These are phyloP conservation scores for Drosophila subobscura DNA, from an alignment of 1,140 invertebrate genomes.

Conservation along the genomic window DNA sequence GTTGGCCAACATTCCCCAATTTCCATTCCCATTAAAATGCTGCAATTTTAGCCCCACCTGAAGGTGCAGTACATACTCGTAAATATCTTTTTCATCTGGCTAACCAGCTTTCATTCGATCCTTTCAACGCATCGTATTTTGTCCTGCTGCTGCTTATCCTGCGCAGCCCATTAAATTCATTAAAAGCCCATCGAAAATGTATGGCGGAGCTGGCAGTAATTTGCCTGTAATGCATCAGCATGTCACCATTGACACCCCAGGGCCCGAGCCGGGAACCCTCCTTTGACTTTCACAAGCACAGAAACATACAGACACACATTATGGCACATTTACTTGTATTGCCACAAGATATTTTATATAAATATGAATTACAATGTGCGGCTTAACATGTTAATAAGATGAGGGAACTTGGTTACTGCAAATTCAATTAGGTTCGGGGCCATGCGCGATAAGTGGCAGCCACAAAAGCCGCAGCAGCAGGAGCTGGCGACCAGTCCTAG, in stretches of 20 bases:
- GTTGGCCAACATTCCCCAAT: neutral
- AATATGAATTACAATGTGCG: conserved; percentile 70
- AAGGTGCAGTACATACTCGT: neutral
- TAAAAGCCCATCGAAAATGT: conserved; percentile 74
- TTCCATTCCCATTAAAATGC: conserved; percentile 14
- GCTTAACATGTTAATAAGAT: conserved; percentile 78
- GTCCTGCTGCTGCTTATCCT: neutral
- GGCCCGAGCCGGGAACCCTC: conserved; percentile 14
- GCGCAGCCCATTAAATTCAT: conserved; percentile 69
- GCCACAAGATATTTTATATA: neutral
- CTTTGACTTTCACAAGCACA: conserved; percentile 30
- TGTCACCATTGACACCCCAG: conserved; percentile 59
- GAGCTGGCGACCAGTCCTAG: neutral
- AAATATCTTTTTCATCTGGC: conserved; percentile 29
- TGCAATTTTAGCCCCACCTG: too few relatives aligned
- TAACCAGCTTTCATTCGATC: conserved; percentile 39
- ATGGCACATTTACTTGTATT: too few relatives aligned
- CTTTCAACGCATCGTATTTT: conserved; percentile 38
- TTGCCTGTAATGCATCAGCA: conserved; percentile 76
- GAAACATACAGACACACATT: conserved; percentile 13
- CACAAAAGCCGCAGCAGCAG: conserved; percentile 42
- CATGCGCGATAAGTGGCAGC: conserved; percentile 67
- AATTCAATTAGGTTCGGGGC: conserved; percentile 68
- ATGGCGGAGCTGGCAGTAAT: conserved; percentile 51
- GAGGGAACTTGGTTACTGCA: conserved; percentile 41